Conservation (phyloP, 2,113 vertebrate species). For the Pardalotus punctatus region DNA sequence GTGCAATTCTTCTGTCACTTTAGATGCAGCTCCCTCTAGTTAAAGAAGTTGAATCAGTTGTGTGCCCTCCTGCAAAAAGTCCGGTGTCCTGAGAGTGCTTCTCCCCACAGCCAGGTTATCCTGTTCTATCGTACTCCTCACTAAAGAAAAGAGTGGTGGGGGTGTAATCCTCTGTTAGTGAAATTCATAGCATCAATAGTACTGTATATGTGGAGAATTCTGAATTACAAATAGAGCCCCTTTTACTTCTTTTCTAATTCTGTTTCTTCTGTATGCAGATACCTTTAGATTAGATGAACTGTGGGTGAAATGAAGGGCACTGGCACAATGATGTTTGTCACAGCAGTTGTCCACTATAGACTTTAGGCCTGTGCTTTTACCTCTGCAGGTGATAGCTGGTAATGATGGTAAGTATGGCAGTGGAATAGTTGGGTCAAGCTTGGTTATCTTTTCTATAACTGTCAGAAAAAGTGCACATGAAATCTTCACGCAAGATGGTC, state of each 20-base stretch:
- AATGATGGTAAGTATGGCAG: constrained; percentile 23
- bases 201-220: neutral
- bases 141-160: neutral
- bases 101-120: neutral
- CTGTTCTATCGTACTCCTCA: neutral
- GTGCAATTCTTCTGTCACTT: neutral
- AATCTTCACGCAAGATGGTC: neutral
- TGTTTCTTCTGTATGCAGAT: fast-evolving
- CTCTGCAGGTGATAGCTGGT: neutral
- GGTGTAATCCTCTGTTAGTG: neutral
- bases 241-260: neutral
- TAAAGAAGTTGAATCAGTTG: neutral
- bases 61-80: neutral
- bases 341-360: neutral
- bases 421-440: neutral
- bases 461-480: neutral
- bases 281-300: neutral
- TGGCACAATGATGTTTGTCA: fast-evolving
- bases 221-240: neutral
- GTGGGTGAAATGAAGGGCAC: neutral
- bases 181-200: neutral
- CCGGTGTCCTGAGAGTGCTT: neutral
- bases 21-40: neutral
- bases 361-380: neutral
- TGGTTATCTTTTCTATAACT: neutral